Conservation (phyloP, 2,888 invertebrate species). For the Syrista parreyssii region DNA sequence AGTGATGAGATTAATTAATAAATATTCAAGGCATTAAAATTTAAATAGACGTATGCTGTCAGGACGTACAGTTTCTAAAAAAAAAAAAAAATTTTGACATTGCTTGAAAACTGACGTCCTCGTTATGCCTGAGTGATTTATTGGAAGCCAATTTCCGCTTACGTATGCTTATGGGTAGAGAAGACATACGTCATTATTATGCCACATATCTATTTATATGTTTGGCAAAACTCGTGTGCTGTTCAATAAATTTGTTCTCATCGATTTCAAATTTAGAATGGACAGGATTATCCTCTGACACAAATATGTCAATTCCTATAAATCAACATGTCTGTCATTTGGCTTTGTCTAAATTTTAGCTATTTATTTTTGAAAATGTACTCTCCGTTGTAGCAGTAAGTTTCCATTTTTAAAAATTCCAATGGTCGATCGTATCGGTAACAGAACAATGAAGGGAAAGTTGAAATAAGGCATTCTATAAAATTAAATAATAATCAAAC, state of each 20-base stretch:
- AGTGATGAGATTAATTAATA: background rate
- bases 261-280: background rate
- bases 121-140: background rate
- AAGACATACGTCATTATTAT: background rate
- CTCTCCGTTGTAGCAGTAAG: background rate
- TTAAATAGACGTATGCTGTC: background rate
- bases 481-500: background rate
- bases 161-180: background rate
- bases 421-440: too few relatives aligned
- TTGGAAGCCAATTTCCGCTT: background rate
- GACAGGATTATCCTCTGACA: background rate
- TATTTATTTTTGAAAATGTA: background rate
- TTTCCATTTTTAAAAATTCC: too few relatives aligned
- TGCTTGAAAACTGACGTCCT: background rate
- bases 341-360: background rate
- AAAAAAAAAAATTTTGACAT: background rate
- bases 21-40: too few relatives aligned
- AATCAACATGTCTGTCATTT: background rate
- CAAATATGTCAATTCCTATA: background rate
- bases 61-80: background rate
- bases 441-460: background rate
- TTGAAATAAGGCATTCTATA: background rate
- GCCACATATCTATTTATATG: background rate
- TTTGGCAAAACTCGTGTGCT: background rate
- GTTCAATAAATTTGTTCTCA: background rate